A percentile compares a stretch with the other conserved stretches of the same genome.
phyloP scores from a whole-genome alignment of 2,888 invertebrate genomes.

The Aphodius sticticus region DNA sequence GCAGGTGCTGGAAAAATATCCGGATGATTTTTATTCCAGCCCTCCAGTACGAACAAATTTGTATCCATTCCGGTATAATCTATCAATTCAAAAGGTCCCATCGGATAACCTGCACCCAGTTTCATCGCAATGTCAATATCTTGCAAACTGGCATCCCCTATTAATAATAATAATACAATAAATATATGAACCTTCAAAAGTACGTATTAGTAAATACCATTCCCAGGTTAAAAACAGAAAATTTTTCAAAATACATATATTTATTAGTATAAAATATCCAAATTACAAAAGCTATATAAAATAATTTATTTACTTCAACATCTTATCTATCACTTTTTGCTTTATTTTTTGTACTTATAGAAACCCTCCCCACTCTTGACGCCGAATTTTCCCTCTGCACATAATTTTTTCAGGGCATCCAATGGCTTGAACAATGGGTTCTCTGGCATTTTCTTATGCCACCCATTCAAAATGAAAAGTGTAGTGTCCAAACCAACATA shows the following conservation, averaged over 20 bases:
- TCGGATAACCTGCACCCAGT: conserved; percentile 82
- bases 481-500: conserved; percentile 85
- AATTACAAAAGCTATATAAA: conserved; percentile 5
- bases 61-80: conserved; percentile 84
- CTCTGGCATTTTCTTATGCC: conserved; percentile 77
- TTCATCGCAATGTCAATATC: conserved; percentile 89
- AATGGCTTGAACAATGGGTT: conserved; percentile 72
- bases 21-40: conserved; percentile 76
- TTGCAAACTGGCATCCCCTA: conserved; percentile 70
- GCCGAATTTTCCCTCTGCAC: conserved; percentile 82
- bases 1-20: conserved; percentile 68
- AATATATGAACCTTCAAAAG: background rate
- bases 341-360: conserved; percentile 73
- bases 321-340: conserved; percentile 5
- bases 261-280: background rate
- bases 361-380: conserved; percentile 86
- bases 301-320: conserved; percentile 5
- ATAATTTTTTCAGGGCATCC: conserved; percentile 71
- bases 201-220: background rate
- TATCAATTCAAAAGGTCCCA: conserved; percentile 83
- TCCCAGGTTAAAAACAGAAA: background rate
- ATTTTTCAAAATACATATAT: background rate
- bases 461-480: conserved; percentile 79
- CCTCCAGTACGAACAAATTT: conserved; percentile 75
- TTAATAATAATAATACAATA: conserved; percentile 12